Conservation (phyloP, 2,797 vertebrate genomes). For the Danio aesculapii region DNA sequence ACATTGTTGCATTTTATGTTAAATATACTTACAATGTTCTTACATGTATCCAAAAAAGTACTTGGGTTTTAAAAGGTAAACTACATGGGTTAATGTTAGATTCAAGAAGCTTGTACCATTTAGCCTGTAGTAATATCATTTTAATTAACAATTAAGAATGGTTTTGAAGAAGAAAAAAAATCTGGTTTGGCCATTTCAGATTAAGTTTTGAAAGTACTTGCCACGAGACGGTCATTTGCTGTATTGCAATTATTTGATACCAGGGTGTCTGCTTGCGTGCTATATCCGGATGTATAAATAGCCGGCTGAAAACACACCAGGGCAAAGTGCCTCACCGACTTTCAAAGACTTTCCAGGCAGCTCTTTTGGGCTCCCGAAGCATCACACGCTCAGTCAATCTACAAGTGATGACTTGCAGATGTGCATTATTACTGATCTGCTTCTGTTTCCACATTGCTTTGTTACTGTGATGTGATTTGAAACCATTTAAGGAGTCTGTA, state of each 20-base stretch:
- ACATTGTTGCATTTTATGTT: too few species aligned
- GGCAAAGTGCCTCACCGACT: constrained; percentile 76
- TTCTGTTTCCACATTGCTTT: neutral
- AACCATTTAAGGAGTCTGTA: neutral
- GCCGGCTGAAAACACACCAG: constrained; percentile 75
- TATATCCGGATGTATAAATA: constrained; percentile 82
- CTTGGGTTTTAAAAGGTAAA: too few species aligned
- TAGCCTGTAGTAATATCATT: too few species aligned
- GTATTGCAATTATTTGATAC: constrained; percentile 66
- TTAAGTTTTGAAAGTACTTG: constrained; percentile 75
- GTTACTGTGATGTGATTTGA: neutral
- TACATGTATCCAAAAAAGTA: too few species aligned
- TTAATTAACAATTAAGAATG: neutral
- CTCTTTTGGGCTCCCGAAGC: neutral
- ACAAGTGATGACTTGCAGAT: constrained; percentile 34
- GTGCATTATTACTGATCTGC: constrained; percentile 3
- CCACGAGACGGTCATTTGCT: constrained; percentile 70
- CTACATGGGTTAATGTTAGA: too few species aligned
- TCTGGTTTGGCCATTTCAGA: constrained; percentile 46
- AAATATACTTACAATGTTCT: too few species aligned
- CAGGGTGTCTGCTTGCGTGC: constrained; percentile 75
- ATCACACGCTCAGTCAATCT: constrained; percentile 2
- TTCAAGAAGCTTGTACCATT: too few species aligned
- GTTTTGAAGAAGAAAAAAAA: neutral
- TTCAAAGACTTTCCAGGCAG: constrained; percentile 62